Evolutionary conservation across 1,140 invertebrate genomes (phyloP), one percentile per base, ranked within the genome.

Genomic region (Chionoecetes opilio): DNA sequence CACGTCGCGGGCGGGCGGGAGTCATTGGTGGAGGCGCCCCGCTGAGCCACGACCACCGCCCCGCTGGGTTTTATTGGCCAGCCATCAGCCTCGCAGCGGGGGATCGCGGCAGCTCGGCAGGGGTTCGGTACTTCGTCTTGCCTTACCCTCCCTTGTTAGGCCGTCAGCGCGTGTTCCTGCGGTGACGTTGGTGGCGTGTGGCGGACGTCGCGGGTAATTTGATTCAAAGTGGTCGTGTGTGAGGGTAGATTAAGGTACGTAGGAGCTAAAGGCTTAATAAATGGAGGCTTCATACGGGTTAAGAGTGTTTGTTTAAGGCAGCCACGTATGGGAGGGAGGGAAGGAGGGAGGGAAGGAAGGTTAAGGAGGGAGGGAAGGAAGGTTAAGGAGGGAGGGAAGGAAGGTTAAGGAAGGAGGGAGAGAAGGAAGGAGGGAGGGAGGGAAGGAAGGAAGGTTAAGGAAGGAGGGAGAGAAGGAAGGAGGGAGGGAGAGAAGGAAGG

Each of bases 31-130:
- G 26, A 41, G 86, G 32, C 37, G 21, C 86, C 86, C 86, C 86
- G 35, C 86, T 88, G 86, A 3, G 86, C 3, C 32, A 3, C 32
- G 29, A 88, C 86, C 86, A 35, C 26, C 86, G 9, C 86, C 86
- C 86, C 86, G 35, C 35, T 41, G 35, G 17, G 35, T 37, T 88
- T 88, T 88, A 88, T 88, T 88, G 86, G 86, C 86, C 38, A 26
- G 35, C 35, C 86, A 88, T 88, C 86, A 88, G 32, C 34, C 86
- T n/a, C 86, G 38, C 86, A 88, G 86, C 86, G 32, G 86, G 86
- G 5, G 32, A 35, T 0, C 86, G 86, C 86, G 35, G 86, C 35
- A n/a, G 6, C 86, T n/a, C 86, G 41, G 86, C 86, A 41, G 86
- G 86, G 38, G 86, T 17, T 38, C 35, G 38, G 35, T 38, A 38